Percentiles rank a stretch among this genome's conserved stretches.
Evolutionary conservation across 2,888 invertebrate species (phyloP).

Genomic region (Lasioglossum malachurum): DNA sequence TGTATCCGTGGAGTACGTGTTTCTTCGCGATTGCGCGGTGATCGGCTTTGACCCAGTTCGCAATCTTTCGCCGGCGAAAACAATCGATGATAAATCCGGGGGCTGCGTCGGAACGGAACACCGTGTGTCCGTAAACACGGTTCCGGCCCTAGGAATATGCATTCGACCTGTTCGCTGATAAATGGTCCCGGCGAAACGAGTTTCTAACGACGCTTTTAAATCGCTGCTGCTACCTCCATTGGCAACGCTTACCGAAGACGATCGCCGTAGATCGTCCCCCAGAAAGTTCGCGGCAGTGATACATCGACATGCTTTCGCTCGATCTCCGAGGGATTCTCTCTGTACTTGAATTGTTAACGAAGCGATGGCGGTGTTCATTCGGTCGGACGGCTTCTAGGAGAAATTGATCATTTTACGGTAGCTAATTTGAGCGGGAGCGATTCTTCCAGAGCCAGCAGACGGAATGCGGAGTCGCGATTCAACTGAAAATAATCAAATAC

Average conservation of each 20-base stretch:
- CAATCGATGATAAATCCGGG: slow-evolving; percentile 57
- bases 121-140: slow-evolving; percentile 14
- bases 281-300: neutral
- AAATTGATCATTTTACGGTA: neutral
- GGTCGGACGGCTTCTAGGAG: neutral
- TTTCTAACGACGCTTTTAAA: slow-evolving; percentile 7
- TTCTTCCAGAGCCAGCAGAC: neutral
- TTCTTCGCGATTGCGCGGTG: slow-evolving; percentile 53
- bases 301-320: neutral
- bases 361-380: neutral
- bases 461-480: too few species aligned
- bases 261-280: neutral
- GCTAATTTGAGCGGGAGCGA: neutral
- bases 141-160: neutral
- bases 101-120: slow-evolving; percentile 21
- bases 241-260: slow-evolving; percentile 3
- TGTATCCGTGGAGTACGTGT: slow-evolving; percentile 35
- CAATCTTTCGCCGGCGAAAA: slow-evolving; percentile 48
- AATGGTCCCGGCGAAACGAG: neutral
- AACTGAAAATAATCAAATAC: too few species aligned
- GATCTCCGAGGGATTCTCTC: neutral
- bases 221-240: neutral
- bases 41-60: slow-evolving; percentile 60
- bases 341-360: neutral
- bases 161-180: neutral